phyloP scores from a whole-genome alignment of 35 echinoderm and acorn worm genomes.

The Lytechinus pictus region DNA sequence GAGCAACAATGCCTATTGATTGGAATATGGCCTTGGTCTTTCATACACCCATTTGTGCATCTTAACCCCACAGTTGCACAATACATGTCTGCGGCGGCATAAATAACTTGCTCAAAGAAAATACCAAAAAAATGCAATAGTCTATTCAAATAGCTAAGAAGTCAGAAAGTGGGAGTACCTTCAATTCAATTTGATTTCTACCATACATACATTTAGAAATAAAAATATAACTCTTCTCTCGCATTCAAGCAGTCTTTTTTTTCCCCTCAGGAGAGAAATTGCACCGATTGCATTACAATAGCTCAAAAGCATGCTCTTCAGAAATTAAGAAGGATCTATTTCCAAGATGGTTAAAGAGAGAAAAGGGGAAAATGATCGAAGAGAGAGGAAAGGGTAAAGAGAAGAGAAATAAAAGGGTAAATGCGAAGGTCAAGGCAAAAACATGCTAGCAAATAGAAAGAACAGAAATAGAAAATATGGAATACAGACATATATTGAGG shows the following conservation, averaged over 20 bases:
- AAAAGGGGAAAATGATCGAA: too few species aligned
- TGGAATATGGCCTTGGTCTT: constrained; percentile 28
- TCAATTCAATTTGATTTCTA: not conserved
- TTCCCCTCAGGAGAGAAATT: not conserved
- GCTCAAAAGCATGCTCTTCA: not conserved
- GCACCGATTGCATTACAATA: not conserved
- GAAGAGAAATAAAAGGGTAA: not conserved
- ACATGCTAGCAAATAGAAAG: not conserved
- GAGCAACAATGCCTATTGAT: constrained; percentile 36
- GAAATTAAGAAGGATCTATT: not conserved
- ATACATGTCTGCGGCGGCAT: constrained; percentile 17
- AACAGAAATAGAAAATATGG: not conserved
- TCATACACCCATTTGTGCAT: constrained; percentile 8
- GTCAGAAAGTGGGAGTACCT: not conserved
- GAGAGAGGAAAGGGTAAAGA: not conserved
- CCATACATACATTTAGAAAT: not conserved
- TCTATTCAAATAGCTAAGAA: not conserved
- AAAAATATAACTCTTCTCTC: not conserved
- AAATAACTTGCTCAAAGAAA: not conserved
- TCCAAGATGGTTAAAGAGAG: not conserved
- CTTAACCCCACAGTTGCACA: not conserved
- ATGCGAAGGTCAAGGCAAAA: not conserved
- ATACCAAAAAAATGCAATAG: not conserved
- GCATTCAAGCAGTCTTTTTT: not conserved
- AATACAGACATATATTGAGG: not conserved